Base-by-base conservation (phyloP, 2,888 invertebrate genomes). In the Xestia rhomboidea region DNA sequence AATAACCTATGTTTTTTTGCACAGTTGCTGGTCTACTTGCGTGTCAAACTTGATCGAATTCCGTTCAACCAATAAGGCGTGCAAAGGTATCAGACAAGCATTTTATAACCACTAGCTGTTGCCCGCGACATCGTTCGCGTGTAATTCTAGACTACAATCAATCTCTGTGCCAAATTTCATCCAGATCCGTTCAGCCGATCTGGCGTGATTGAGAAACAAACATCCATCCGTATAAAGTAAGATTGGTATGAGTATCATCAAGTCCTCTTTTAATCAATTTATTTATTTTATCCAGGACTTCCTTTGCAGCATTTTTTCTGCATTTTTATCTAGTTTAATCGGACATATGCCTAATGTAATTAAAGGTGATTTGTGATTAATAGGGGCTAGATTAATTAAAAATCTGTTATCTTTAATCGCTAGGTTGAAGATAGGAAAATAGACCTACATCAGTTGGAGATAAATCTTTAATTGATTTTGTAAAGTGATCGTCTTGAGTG, bases 221-320 rank as follows among this genome's bases (percentile, higher is more conserved):
- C n/a, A n/a, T 11, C 5, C n/a, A 15, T 15, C 57, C 15, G 15
- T 57, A 6, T 7, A 24, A 60, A 60, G 4, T 30, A 10, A 30
- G 5, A 38, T 38, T 38, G n/a, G 64, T 41, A 27, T 41, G 41
- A 5, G 34, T 30, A 34, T 41, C 54, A 69, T 73, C 74, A 41
- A n/a, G 49, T 51, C 30, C 30, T 41, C 69, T 72, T 81, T 77
- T n/a, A 84, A 81, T 81, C 64, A 60, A 80, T 83, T 76, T 18
- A 51, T 81, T 75, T 54, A 73, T 41, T 77, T 84, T 77, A 81
- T 81, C 73, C 1, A n/a, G 24, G 15, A 74, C 57, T 73, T 84
- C 69, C 74, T 73, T 73, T 62, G 80, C 71, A 34, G 80, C 0
- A 44, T 66, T 74, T 83, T 76, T 80, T 68, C 51, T 27, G 30